A percentile compares a stretch with the other conserved stretches of the same genome.
Conservation (phyloP, 2,888 invertebrate genomes). For the Tipula confusa region DNA sequence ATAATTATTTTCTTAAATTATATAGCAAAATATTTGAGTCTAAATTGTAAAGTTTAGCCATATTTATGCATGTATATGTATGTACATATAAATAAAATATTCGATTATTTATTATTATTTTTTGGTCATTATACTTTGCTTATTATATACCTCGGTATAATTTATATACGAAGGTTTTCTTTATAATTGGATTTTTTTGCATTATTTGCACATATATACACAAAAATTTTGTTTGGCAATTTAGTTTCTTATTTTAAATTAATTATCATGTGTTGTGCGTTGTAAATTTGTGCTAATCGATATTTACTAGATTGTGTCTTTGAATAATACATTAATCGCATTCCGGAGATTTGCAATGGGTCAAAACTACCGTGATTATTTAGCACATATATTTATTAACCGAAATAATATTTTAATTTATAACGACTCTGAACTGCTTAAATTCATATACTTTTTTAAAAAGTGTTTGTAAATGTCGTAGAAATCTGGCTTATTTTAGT, state of each 20-base stretch:
- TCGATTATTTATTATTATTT: not conserved
- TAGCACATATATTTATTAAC: no score
- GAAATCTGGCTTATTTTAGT: no score
- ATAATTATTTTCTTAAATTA: no score
- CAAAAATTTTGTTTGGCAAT: not conserved
- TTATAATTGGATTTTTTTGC: not conserved
- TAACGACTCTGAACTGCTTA: no score
- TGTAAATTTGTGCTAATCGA: conserved; percentile 17
- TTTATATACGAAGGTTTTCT: conserved; percentile 12
- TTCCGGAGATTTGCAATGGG: not conserved
- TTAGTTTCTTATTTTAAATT: not conserved
- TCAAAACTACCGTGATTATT: no score
- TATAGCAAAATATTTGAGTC: conserved; percentile 4
- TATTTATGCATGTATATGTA: no score
- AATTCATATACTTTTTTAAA: no score
- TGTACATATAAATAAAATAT: not conserved
- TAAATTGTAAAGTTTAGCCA: not conserved
- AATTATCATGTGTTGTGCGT: not conserved
- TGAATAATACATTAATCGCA: not conserved
- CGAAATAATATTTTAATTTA: no score
- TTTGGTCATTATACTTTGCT: conserved; percentile 5
- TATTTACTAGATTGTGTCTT: not conserved
- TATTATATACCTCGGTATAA: not conserved
- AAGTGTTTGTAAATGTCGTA: no score
- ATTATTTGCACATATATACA: not conserved